Percentiles rank a stretch among this genome's conserved stretches.
These are phyloP conservation scores for Rissa tridactyla DNA, from an alignment of 2,113 vertebrate genomes.

Conservation along the genomic window DNA sequence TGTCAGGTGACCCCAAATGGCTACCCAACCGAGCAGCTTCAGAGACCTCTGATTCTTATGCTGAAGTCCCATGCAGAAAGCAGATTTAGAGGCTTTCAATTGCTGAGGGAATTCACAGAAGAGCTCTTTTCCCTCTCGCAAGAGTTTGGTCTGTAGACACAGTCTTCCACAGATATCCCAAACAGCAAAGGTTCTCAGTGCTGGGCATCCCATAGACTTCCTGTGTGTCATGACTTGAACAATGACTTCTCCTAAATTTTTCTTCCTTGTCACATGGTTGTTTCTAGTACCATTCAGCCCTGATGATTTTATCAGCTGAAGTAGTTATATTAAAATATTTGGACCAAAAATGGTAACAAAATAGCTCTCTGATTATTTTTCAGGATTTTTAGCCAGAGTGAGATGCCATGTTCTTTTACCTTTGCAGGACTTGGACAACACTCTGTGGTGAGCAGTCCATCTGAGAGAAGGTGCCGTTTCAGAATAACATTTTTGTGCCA, in stretches of 20 bases:
- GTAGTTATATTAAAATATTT: not conserved
- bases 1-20: not conserved
- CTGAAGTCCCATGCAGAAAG: not conserved
- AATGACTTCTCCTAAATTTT: not conserved
- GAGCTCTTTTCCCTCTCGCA: not conserved
- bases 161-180: not conserved
- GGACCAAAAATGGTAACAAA: not conserved
- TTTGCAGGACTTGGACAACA: not conserved
- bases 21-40: accelerated
- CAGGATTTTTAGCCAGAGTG: not conserved
- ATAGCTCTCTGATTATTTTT: not conserved
- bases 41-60: not conserved
- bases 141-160: not conserved
- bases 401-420: not conserved
- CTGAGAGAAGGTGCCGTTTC: not conserved
- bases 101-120: not conserved
- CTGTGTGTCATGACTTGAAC: not conserved
- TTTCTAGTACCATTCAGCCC: not conserved
- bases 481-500: not conserved
- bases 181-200: not conserved
- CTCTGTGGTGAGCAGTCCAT: not conserved
- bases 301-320: not conserved
- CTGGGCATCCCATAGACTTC: not conserved
- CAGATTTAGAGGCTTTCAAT: not conserved
- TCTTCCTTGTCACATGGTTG: accelerated